These are phyloP conservation scores for Brachypteracias leptosomus DNA, from an alignment of 2,113 vertebrate genomes.

Conservation along the genomic window DNA sequence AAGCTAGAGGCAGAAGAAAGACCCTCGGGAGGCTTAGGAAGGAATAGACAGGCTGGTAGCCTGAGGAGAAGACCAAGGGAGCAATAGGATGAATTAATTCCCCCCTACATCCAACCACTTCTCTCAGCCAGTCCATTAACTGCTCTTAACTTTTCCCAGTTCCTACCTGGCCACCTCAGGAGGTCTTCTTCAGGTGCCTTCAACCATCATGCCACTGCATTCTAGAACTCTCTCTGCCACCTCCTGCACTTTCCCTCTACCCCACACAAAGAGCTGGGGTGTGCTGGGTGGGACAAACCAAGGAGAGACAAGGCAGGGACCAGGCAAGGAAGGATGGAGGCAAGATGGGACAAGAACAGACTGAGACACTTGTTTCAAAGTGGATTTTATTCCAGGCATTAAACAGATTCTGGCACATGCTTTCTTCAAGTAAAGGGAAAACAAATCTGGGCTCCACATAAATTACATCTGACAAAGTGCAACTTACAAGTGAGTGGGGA, in stretches of 20 bases:
- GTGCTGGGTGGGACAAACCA: not conserved
- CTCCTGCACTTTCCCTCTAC: not conserved
- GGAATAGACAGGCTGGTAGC: not conserved
- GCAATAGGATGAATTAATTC: not conserved
- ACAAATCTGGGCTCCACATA: constrained; percentile 49
- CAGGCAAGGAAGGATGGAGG: not conserved
- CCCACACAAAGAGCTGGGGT: not conserved
- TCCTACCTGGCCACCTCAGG: not conserved
- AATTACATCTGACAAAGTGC: constrained; percentile 60
- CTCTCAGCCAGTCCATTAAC: not conserved
- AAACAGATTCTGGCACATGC: constrained; percentile 76
- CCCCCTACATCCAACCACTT: too few species aligned
- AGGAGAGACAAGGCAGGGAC: not conserved
- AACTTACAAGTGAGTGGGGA: constrained; percentile 30
- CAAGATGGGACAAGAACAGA: not conserved
- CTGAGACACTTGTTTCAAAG: constrained; percentile 56
- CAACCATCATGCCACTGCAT: not conserved
- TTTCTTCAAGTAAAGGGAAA: constrained; percentile 75
- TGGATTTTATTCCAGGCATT: constrained; percentile 77
- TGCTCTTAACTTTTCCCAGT: not conserved
- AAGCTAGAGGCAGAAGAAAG: not conserved
- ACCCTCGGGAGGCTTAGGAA: not conserved
- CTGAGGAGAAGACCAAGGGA: not conserved
- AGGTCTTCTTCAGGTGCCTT: not conserved
- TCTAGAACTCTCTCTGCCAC: not conserved